Evolutionary conservation across 1,140 invertebrate genomes (phyloP).

Genomic region (Mycetomoellerius zeteki): DNA sequence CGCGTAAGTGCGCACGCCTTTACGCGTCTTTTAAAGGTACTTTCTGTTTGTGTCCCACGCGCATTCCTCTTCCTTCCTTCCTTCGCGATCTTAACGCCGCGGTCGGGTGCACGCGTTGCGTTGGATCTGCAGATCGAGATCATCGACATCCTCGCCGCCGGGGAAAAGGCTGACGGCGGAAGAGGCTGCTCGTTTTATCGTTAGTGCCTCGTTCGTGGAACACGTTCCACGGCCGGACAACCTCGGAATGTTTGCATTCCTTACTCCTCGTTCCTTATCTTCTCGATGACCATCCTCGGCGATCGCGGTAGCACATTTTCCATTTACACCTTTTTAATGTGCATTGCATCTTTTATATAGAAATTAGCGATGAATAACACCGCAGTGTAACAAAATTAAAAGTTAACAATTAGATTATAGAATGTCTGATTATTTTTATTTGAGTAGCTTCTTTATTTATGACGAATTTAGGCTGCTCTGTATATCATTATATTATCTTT

Average conservation of each 20-base stretch:
- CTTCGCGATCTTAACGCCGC: conserved; percentile 52
- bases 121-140: conserved; percentile 57
- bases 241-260: conserved; percentile 46
- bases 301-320: conserved; percentile 7
- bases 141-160: conserved; percentile 60
- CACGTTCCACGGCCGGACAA: conserved; percentile 54
- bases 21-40: not conserved
- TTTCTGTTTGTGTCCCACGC: conserved; percentile 31
- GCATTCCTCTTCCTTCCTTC: conserved; percentile 48
- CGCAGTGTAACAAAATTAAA: not conserved
- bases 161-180: conserved; percentile 33
- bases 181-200: conserved; percentile 65
- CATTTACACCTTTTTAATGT: not conserved
- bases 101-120: conserved; percentile 21
- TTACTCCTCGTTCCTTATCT: conserved; percentile 32
- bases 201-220: conserved; percentile 64
- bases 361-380: not conserved
- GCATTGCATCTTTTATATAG: not conserved
- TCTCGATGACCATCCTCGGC: not conserved
- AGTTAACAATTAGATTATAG: not conserved
- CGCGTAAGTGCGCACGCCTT: not conserved
- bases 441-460: not conserved
- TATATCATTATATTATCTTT: not conserved
- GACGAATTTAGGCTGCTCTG: not conserved
- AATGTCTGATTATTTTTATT: not conserved